These are phyloP conservation scores for Pempheris klunzingeri DNA, from an alignment of 2,797 vertebrate species.

Conservation along the genomic window DNA sequence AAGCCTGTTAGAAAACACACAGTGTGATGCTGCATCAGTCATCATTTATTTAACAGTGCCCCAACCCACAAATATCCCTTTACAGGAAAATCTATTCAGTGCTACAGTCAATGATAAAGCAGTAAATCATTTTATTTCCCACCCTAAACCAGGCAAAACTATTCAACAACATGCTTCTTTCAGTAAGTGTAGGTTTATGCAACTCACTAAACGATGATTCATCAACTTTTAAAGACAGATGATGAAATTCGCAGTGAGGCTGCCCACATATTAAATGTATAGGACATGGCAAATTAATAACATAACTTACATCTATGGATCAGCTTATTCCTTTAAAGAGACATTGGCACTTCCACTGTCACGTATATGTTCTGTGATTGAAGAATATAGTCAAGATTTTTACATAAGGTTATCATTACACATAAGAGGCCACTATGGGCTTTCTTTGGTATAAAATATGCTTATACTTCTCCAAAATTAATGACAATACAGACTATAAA, in stretches of 20 bases:
- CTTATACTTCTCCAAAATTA: background rate
- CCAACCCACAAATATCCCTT: slow-evolving; percentile 12
- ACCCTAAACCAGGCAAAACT: slow-evolving; percentile 18
- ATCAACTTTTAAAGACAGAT: background rate
- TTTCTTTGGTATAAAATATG: slow-evolving; percentile 5
- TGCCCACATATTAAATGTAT: background rate
- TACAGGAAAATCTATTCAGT: slow-evolving; percentile 12
- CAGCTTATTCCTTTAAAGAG: background rate
- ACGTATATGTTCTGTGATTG: too few species aligned
- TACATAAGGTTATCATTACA: background rate
- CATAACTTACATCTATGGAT: background rate
- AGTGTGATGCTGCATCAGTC: slow-evolving; percentile 37
- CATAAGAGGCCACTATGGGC: background rate
- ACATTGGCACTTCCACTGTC: background rate
- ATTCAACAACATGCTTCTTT: background rate
- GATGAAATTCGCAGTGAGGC: background rate
- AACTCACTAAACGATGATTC: background rate
- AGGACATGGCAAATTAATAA: too few species aligned
- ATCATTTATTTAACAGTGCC: slow-evolving; percentile 57
- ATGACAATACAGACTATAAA: background rate
- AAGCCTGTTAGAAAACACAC: slow-evolving; percentile 44
- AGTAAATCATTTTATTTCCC: slow-evolving; percentile 41
- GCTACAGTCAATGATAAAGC: slow-evolving; percentile 20
- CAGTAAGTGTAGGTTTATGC: background rate
- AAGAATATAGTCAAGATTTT: background rate